phyloP scores from a whole-genome alignment of 2,113 vertebrate genomes.

The Megaceryle maxima region DNA sequence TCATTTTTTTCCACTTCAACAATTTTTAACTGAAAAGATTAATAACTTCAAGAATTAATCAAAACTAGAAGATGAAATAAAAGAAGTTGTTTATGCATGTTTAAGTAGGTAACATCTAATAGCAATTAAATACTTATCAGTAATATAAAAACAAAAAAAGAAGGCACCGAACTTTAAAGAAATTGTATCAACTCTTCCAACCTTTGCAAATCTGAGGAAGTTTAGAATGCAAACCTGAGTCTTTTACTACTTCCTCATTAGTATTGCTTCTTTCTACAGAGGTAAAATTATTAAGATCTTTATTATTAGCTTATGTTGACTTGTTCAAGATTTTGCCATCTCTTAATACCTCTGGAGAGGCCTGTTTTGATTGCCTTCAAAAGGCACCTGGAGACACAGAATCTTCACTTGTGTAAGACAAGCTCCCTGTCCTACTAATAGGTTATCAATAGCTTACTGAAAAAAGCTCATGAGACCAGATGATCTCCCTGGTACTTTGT shows the following conservation, averaged over 20 bases:
- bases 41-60: neutral
- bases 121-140: neutral
- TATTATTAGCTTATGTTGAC: neutral
- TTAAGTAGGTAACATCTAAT: neutral
- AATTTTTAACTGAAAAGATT: slow-evolving; percentile 76
- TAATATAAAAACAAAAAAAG: neutral
- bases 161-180: neutral
- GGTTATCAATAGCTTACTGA: neutral
- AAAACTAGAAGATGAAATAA: neutral
- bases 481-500: neutral
- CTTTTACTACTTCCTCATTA: neutral
- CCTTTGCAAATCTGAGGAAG: neutral
- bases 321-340: neutral
- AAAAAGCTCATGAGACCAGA: neutral
- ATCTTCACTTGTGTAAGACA: neutral
- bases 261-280: neutral
- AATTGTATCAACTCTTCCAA: neutral
- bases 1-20: slow-evolving; percentile 78
- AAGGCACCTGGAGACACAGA: neutral
- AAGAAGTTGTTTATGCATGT: neutral
- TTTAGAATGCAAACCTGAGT: neutral
- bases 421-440: neutral
- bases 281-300: neutral
- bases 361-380: neutral
- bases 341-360: neutral